Percentiles rank a stretch among this genome's conserved stretches.
Evolutionary conservation across 2,113 vertebrate genomes (phyloP).

Genomic region (Platysternon megacephalum): DNA sequence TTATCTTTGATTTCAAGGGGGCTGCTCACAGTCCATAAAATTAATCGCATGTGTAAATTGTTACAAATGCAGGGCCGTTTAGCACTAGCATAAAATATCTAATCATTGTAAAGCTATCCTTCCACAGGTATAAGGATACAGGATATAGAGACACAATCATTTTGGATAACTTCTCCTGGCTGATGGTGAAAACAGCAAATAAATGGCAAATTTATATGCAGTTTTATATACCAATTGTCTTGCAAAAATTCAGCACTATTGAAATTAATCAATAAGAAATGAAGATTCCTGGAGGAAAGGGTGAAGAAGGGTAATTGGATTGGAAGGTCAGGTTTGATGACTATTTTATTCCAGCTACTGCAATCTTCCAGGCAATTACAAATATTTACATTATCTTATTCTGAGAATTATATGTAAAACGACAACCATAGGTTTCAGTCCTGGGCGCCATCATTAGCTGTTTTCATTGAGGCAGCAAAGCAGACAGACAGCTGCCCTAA

Average conservation of each 20-base stretch:
- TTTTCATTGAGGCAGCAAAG: neutral
- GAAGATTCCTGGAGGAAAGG: neutral
- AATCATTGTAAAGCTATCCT: neutral
- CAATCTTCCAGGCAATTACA: neutral
- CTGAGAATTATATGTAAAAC: neutral
- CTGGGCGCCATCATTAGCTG: neutral
- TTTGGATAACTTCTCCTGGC: neutral
- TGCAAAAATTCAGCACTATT: neutral
- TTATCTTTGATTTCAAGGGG: neutral
- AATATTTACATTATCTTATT: neutral
- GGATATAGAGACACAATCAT: neutral
- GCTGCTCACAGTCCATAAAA: neutral
- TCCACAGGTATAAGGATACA: neutral
- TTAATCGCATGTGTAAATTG: rapidly evolving
- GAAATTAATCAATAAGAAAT: neutral
- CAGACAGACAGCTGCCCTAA: neutral
- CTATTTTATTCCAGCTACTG: neutral
- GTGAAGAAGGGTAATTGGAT: neutral
- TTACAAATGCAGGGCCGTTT: neutral
- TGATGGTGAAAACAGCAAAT: neutral
- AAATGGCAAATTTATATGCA: neutral
- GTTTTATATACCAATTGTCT: neutral
- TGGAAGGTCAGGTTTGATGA: neutral
- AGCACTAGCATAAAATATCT: neutral
- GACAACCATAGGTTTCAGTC: neutral